A percentile compares a stretch with the other conserved stretches of the same genome.
These are phyloP conservation scores for Leptoclinus maculatus DNA, from an alignment of 2,797 vertebrate species.

Conservation along the genomic window DNA sequence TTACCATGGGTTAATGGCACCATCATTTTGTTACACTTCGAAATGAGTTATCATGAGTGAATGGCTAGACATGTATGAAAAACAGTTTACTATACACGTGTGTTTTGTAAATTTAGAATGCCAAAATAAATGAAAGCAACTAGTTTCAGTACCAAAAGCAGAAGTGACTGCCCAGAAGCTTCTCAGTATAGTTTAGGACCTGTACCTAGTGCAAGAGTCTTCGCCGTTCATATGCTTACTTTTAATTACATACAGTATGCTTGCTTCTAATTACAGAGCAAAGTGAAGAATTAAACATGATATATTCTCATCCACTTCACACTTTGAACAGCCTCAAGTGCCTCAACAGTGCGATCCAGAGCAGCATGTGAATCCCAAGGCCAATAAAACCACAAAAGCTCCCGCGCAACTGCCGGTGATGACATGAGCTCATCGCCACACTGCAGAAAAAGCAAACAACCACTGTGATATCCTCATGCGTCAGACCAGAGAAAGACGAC, in stretches of 20 bases:
- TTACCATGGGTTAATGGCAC: background rate
- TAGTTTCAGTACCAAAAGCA: background rate
- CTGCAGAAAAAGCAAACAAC: conserved; percentile 51
- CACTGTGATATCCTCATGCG: conserved; percentile 51
- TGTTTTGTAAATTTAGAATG: no score
- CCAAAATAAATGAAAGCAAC: background rate
- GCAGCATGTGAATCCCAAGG: conserved; percentile 41
- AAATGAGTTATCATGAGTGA: no score
- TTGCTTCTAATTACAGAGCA: conserved; percentile 21
- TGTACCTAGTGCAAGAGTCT: background rate
- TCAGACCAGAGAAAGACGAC: conserved; percentile 61
- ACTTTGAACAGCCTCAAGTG: conserved; percentile 6
- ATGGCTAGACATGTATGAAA: no score
- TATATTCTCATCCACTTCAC: conserved; percentile 18
- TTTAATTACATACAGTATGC: conserved; percentile 12
- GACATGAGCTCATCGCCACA: conserved; percentile 31
- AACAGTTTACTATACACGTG: no score
- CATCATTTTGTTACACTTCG: no score
- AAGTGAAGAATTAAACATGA: conserved; percentile 17
- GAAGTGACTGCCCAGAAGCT: background rate
- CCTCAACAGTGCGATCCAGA: conserved; percentile 20
- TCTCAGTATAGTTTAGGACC: background rate
- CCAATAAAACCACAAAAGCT: conserved; percentile 49
- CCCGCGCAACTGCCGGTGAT: conserved; percentile 43
- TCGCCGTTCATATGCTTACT: background rate